Evolutionary conservation across 1,140 invertebrate genomes (phyloP).

Genomic region (Euwallacea similis): DNA sequence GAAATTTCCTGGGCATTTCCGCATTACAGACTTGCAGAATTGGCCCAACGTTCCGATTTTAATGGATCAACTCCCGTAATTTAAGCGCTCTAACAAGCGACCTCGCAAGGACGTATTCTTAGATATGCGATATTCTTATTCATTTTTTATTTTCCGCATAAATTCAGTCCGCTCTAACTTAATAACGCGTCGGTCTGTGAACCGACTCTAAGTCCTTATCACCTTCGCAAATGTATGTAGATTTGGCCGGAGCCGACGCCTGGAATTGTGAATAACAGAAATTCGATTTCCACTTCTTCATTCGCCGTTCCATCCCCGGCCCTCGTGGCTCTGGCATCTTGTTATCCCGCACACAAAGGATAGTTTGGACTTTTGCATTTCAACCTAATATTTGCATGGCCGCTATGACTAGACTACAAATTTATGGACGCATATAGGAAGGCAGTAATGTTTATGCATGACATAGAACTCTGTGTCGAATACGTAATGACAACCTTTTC

Average conservation of each 20-base stretch:
- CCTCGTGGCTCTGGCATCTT: constrained; percentile 31
- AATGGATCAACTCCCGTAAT: too few species aligned
- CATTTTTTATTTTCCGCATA: constrained; percentile 27
- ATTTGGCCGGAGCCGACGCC: constrained; percentile 43
- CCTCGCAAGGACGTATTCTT: too few species aligned
- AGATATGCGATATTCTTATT: constrained; percentile 8
- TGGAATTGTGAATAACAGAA: constrained; percentile 51
- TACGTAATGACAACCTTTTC: neutral
- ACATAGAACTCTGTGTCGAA: constrained; percentile 10
- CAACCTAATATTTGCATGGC: constrained; percentile 47
- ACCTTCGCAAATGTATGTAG: constrained; percentile 51
- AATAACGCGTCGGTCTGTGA: constrained; percentile 44
- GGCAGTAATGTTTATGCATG: constrained; percentile 17
- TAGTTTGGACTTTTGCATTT: constrained; percentile 49
- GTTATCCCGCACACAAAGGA: constrained; percentile 48
- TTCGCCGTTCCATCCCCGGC: constrained; percentile 32
- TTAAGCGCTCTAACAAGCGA: too few species aligned
- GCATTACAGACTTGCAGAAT: too few species aligned
- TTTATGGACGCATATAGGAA: constrained; percentile 15
- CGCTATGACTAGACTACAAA: constrained; percentile 34
- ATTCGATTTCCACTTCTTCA: constrained; percentile 52
- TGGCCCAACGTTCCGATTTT: too few species aligned
- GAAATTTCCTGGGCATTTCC: too few species aligned
- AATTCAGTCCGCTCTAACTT: constrained; percentile 40
- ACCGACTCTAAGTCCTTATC: constrained; percentile 45